These are phyloP conservation scores for Carassius carassius DNA, from an alignment of 2,113 vertebrate species.

Conservation along the genomic window DNA sequence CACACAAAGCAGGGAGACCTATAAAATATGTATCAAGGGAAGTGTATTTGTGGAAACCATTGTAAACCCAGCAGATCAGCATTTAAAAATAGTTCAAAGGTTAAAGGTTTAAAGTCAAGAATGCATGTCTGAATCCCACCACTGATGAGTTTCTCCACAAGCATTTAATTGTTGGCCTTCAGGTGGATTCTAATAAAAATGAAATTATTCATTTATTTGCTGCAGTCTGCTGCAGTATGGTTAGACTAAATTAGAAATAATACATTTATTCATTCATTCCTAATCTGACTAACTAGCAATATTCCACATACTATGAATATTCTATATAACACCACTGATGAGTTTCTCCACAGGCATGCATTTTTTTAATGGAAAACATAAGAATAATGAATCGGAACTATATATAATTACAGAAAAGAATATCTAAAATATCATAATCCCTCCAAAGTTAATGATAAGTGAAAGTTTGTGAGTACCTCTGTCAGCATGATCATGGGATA, in stretches of 20 bases:
- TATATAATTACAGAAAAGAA: neutral
- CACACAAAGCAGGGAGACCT: neutral
- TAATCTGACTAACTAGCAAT: too few relatives aligned
- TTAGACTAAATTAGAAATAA: too few relatives aligned
- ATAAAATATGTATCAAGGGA: slow-evolving; percentile 6
- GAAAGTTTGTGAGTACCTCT: neutral
- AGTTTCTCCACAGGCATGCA: neutral
- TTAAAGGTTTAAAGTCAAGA: slow-evolving; percentile 1
- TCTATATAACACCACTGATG: neutral
- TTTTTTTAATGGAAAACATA: neutral
- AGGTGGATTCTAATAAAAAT: too few relatives aligned
- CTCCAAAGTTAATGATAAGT: neutral
- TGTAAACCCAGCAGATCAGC: neutral
- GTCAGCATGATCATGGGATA: slow-evolving; percentile 2
- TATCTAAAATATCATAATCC: neutral
- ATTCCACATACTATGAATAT: too few relatives aligned
- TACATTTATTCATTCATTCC: too few relatives aligned
- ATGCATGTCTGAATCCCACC: neutral
- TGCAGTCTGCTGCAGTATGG: too few relatives aligned
- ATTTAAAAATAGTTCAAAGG: neutral
- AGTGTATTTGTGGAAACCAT: slow-evolving; percentile 23
- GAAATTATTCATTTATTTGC: too few relatives aligned
- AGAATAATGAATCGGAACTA: neutral
- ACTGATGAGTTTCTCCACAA: neutral
- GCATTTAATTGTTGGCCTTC: neutral